Evolutionary conservation across 2,113 vertebrate species (phyloP).

Genomic region (Gymnobelideus leadbeateri): DNA sequence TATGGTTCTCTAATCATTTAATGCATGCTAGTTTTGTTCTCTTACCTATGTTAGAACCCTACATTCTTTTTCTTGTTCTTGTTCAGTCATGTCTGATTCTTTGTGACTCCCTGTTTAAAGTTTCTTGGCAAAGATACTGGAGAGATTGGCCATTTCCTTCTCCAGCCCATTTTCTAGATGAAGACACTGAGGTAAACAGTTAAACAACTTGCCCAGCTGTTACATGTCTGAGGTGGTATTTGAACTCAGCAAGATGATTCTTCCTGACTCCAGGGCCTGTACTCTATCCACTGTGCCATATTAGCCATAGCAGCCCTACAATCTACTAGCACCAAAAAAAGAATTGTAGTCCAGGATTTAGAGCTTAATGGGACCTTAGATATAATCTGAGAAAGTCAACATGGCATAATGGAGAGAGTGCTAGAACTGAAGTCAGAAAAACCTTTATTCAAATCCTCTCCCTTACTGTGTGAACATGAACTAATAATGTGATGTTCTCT

Average conservation of each 20-base stretch:
- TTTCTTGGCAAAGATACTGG: neutral
- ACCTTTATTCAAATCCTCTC: neutral
- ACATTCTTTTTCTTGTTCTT: neutral
- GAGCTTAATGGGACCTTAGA: neutral
- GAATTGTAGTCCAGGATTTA: neutral
- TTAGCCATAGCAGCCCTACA: neutral
- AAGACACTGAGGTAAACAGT: neutral
- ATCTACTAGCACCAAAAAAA: neutral
- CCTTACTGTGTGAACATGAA: neutral
- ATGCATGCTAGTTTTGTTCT: neutral
- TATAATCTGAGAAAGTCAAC: neutral
- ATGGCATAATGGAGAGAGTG: neutral
- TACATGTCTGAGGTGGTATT: neutral
- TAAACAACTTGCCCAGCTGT: neutral
- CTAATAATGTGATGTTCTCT: neutral
- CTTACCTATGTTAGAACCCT: neutral
- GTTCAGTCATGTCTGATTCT: neutral
- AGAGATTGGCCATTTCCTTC: neutral
- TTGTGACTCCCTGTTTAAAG: neutral
- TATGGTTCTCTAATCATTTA: neutral
- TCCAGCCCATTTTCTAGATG: neutral
- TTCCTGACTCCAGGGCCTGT: neutral
- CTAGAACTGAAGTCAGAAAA: neutral
- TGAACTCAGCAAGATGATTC: neutral
- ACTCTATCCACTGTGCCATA: neutral